phyloP scores from a whole-genome alignment of 2,888 invertebrate species.

The Tubulanus polymorphus region DNA sequence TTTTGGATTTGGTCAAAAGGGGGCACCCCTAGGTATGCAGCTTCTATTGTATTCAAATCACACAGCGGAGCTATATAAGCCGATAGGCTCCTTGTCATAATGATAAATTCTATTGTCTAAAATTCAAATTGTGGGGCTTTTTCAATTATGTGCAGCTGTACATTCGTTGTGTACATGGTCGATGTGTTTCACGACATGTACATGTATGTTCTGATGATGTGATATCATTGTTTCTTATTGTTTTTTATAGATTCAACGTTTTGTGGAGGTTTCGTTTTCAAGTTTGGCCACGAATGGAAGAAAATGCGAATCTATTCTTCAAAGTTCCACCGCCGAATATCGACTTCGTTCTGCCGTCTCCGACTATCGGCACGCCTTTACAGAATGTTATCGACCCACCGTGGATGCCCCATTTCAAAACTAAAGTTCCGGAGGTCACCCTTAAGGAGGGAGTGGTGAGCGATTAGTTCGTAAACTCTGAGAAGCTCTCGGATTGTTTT shows the following conservation, averaged over 20 bases:
- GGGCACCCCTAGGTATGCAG: too few relatives aligned
- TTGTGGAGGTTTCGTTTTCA: conserved; percentile 96
- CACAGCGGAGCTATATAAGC: too few relatives aligned
- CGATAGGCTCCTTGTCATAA: too few relatives aligned
- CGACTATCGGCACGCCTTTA: conserved; percentile 86
- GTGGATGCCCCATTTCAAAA: conserved; percentile 97
- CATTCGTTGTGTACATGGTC: too few relatives aligned
- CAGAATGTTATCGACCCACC: conserved; percentile 93
- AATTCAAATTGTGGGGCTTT: too few relatives aligned
- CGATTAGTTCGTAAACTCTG: not conserved
- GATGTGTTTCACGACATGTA: too few relatives aligned
- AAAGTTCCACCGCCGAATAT: conserved; percentile 98
- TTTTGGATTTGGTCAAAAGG: too few relatives aligned
- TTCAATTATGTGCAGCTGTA: too few relatives aligned
- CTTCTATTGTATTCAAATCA: too few relatives aligned
- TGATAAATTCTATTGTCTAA: too few relatives aligned
- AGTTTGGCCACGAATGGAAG: conserved; percentile 99
- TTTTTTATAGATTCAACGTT: conserved; percentile 61
- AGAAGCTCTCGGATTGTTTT: not conserved
- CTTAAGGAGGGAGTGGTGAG: conserved; percentile 77
- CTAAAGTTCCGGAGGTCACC: conserved; percentile 98
- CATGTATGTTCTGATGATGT: too few relatives aligned
- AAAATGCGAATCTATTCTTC: conserved; percentile 89
- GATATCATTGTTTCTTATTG: not conserved
- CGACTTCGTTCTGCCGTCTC: conserved; percentile 97